phyloP scores from a whole-genome alignment of 1,140 invertebrate species.

The Pollicipes pollicipes region DNA sequence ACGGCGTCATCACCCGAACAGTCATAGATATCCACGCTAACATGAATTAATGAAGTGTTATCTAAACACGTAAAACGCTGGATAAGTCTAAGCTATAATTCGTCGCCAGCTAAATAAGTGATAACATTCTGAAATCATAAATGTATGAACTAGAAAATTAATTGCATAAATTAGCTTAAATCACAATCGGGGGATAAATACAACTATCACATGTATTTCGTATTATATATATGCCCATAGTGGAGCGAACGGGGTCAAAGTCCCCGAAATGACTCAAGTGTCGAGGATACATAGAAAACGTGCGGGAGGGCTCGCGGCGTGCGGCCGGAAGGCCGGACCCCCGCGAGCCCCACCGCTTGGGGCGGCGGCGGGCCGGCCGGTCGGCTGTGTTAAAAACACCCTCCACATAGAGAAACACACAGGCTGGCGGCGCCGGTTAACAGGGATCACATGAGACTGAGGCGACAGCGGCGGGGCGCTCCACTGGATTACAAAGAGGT shows the following conservation, averaged over 20 bases:
- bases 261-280: not conserved
- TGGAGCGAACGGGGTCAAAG: not conserved
- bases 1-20: not conserved
- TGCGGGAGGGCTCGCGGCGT: no score
- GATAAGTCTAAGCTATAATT: not conserved
- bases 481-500: not conserved
- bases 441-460: not conserved
- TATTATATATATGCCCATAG: not conserved
- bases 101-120: not conserved
- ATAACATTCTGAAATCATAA: not conserved
- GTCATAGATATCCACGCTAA: not conserved
- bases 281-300: not conserved
- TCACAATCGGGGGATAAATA: not conserved
- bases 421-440: not conserved
- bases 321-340: not conserved
- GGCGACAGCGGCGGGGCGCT: no score
- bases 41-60: not conserved
- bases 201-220: not conserved
- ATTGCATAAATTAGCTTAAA: not conserved
- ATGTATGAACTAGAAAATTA: constrained; percentile 2
- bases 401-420: not conserved
- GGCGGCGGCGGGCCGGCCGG: no score
- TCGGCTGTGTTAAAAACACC: not conserved
- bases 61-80: not conserved
- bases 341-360: no score